Evolutionary conservation across 2,113 vertebrate genomes (phyloP).

Genomic region (Melanostigma gelatinosum): DNA sequence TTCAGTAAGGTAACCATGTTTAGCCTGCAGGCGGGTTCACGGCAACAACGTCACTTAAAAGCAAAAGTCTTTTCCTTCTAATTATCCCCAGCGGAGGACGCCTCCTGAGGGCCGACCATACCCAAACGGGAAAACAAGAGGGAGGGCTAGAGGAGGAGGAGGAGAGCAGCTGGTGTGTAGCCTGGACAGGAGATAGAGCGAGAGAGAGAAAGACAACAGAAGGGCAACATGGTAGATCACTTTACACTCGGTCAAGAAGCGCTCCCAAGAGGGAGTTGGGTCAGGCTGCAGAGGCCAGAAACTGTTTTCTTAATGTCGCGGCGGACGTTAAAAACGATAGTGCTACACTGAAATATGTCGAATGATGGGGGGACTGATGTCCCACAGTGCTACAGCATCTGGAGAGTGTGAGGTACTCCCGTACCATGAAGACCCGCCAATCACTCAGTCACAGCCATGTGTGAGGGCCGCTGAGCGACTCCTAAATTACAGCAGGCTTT

Average conservation of each 20-base stretch:
- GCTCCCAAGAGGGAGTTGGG: conserved; percentile 8
- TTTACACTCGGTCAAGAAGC: conserved; percentile 47
- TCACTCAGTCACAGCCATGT: not conserved
- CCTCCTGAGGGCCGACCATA: conserved; percentile 33
- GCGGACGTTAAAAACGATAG: not conserved
- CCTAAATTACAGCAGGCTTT: not conserved
- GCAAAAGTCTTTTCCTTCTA: conserved; percentile 45
- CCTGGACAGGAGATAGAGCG: conserved; percentile 25
- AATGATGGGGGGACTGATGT: not conserved
- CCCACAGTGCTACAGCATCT: not conserved
- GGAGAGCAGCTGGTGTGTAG: conserved; percentile 59
- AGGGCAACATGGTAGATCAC: conserved; percentile 44
- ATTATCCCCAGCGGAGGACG: conserved; percentile 55
- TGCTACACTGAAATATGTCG: not conserved
- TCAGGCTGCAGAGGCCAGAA: not conserved
- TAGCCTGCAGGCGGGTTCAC: conserved; percentile 13
- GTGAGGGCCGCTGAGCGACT: not conserved
- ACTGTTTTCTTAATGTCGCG: conserved; percentile 1
- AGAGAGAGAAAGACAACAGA: conserved; percentile 32
- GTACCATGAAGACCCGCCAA: not conserved
- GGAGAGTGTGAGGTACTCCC: not conserved
- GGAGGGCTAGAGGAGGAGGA: conserved; percentile 7
- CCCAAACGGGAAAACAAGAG: conserved; percentile 49
- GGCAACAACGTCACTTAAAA: conserved; percentile 27
- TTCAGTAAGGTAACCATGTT: conserved; percentile 11